Base-by-base conservation (phyloP, 2,797 vertebrate species). In the Mallotus villosus region DNA sequence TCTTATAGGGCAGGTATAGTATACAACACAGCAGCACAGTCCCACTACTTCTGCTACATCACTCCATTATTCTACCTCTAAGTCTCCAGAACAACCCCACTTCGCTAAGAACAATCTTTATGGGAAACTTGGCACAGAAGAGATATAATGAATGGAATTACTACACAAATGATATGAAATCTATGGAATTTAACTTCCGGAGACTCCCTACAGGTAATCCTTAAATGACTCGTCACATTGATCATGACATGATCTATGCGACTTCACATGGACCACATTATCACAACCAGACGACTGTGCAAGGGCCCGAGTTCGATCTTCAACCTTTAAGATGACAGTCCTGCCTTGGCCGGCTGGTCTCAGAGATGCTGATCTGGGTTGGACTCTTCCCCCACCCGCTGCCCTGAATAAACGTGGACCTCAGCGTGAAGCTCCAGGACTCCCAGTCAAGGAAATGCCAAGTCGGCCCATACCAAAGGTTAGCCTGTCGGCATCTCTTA, bases 401-500 rank as follows among this genome's bases (percentile, higher is more conserved):
- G 64, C 71, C 81, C 75, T 84, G 87, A 86, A 83, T 78, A 83
- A 89, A 88, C 77, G 81, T 74, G 78, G 69, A 73, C 14, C 41
- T 70, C 69, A 72, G 75, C 80, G 78, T 64, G 77, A 74, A 63
- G 64, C 72, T 12, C 61, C 81, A 71, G 57, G 53, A 49, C 76
- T 69, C 71, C 72, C 16, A 25, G 55, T 81, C 73, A 76, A 84
- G 81, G 71, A 92, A 91, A 90, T 90, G 86, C 85, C 89, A 90
- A 82, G 76, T 74, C 86, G 80, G 81, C 84, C 80, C 79, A 76
- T 85, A 82, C 76, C 86, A 91, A 93, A 92, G 89, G 90, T 92
- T 91, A 90, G 86, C 84, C 90, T 91, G 90, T 90, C 81, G 64
- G 77, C 78, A 77, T 88, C 83, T 86, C 81, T 88, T 89, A 90